A percentile compares a stretch with the other conserved stretches of the same genome.
Conservation (phyloP, 92 coral and sea anemone species). For the Epizoanthus illoricatus region DNA sequence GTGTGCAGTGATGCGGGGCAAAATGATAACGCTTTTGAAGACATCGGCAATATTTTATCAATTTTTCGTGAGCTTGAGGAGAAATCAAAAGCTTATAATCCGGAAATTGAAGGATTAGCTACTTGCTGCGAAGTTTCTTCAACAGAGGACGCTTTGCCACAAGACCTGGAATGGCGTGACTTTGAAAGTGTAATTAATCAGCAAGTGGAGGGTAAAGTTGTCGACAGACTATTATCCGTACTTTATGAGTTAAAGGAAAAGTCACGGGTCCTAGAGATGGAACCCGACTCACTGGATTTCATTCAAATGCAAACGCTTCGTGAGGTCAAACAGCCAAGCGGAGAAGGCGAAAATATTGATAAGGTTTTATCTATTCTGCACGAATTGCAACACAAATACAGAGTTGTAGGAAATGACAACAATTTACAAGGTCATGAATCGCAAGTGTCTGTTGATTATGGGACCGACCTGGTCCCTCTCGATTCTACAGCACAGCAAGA, state of each 20-base stretch:
- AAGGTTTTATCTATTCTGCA: constrained; percentile 31
- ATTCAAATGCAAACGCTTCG: not conserved
- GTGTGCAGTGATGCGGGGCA: constrained; percentile 2
- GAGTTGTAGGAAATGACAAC: not conserved
- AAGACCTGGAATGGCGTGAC: constrained; percentile 9
- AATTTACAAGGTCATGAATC: not conserved
- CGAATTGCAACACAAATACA: not conserved
- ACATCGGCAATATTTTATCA: constrained; percentile 22
- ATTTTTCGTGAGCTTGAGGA: constrained; percentile 22
- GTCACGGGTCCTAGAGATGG: not conserved
- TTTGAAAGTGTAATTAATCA: not conserved
- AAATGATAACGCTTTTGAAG: constrained; percentile 4
- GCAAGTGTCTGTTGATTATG: not conserved
- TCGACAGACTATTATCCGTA: constrained; percentile 10
- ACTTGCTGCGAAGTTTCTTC: not conserved
- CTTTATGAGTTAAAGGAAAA: constrained; percentile 1
- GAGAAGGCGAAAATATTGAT: constrained; percentile 9
- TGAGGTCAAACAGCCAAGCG: constrained; percentile 7
- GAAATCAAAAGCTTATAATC: constrained; percentile 4
- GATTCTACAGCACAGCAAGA: not conserved
- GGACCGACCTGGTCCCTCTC: not conserved
- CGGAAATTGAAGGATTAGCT: not conserved
- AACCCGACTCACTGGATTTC: not conserved
- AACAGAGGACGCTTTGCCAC: not conserved
- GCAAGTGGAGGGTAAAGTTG: not conserved